Conservation (phyloP, 2,888 invertebrate genomes). For the Nomada goodeniana region DNA sequence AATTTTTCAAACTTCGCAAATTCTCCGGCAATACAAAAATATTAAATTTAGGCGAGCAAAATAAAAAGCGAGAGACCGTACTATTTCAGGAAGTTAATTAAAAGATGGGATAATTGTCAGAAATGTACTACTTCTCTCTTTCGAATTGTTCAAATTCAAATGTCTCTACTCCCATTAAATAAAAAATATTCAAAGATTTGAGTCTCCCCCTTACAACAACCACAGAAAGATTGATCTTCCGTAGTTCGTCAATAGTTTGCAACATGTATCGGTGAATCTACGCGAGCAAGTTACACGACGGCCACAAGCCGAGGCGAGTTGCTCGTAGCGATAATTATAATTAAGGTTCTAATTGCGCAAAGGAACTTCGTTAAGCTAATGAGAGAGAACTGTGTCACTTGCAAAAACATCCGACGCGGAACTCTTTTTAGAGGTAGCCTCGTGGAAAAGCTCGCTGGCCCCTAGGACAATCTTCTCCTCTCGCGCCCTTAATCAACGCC, state of each 20-base stretch:
- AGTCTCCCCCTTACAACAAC: no score
- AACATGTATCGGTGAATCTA: background rate
- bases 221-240: no score
- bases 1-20: background rate
- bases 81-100: no score
- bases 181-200: no score
- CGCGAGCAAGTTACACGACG: constrained; percentile 18
- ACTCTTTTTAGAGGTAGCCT: background rate
- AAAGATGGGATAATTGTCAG: no score
- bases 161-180: no score
- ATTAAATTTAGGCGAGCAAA: no score
- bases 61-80: no score
- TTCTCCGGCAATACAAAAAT: background rate
- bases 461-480: constrained; percentile 3
- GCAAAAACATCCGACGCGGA: constrained; percentile 20
- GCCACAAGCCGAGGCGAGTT: background rate
- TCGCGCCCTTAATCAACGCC: constrained; percentile 40
- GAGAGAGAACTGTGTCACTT: constrained; percentile 34
- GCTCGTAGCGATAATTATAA: constrained; percentile 46
- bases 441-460: constrained; percentile 1
- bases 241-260: background rate
- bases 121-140: no score
- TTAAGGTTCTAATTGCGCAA: constrained; percentile 54
- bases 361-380: constrained; percentile 56
- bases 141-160: no score